phyloP scores from a whole-genome alignment of 92 coral and sea anemone genomes.

The Actinostola sp. region DNA sequence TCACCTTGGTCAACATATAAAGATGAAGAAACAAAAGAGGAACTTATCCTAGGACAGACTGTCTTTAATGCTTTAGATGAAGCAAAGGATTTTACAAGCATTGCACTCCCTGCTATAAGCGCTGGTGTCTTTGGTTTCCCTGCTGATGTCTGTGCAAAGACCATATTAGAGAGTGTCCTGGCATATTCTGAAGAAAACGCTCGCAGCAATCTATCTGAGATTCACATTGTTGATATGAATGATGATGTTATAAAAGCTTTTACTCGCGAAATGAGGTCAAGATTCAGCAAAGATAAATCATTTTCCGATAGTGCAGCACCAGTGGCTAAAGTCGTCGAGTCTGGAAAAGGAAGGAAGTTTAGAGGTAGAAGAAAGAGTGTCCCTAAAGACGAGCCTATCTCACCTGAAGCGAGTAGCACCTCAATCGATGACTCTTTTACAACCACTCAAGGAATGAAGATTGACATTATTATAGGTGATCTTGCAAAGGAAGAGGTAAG shows the following conservation, averaged over 20 bases:
- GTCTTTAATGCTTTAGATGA: conserved; percentile 38
- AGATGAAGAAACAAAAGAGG: conserved; percentile 24
- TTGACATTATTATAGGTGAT: conserved; percentile 13
- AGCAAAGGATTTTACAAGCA: conserved; percentile 41
- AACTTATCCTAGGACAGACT: conserved; percentile 33
- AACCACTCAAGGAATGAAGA: conserved; percentile 4
- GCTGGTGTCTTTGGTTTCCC: conserved; percentile 71
- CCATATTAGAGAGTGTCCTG: conserved; percentile 40
- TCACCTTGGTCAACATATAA: conserved; percentile 3
- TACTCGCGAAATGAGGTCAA: conserved; percentile 43
- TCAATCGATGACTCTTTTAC: neutral
- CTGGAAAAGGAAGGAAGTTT: neutral
- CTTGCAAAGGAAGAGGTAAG: conserved; percentile 29
- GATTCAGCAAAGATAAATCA: conserved; percentile 18
- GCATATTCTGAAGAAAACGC: conserved; percentile 33
- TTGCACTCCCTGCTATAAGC: conserved; percentile 79
- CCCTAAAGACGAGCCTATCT: neutral
- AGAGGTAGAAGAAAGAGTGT: conserved; percentile 2
- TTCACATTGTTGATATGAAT: conserved; percentile 54
- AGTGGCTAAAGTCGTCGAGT: neutral
- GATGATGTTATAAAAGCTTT: conserved; percentile 36
- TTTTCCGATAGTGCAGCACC: conserved; percentile 20
- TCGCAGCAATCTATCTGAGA: conserved; percentile 26
- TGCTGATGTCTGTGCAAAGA: conserved; percentile 56
- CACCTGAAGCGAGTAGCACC: neutral